phyloP scores from a whole-genome alignment of 2,888 invertebrate species.

The Scelioninae gen. 1 region DNA sequence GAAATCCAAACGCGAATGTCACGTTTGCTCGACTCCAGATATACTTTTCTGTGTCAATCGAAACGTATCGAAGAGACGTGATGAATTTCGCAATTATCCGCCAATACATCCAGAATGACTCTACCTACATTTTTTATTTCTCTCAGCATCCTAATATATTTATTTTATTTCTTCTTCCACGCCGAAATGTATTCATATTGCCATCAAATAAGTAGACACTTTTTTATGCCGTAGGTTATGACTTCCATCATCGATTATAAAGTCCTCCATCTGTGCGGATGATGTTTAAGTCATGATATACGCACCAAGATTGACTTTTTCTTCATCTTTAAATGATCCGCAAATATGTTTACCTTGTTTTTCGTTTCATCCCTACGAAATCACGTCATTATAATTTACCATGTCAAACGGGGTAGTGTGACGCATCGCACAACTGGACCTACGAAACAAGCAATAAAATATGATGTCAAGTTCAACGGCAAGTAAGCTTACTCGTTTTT shows the following conservation, averaged over 20 bases:
- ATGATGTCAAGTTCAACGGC: slow-evolving; percentile 74
- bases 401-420: slow-evolving; percentile 53
- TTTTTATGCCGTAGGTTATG: slow-evolving; percentile 50
- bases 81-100: slow-evolving; percentile 51
- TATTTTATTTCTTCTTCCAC: slow-evolving; percentile 3
- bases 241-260: slow-evolving; percentile 58
- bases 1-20: slow-evolving; percentile 46
- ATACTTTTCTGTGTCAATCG: no score
- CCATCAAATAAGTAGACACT: slow-evolving; percentile 8
- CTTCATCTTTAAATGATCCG: slow-evolving; percentile 49
- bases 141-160: neutral
- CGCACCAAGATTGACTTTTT: slow-evolving; percentile 46
- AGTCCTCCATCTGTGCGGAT: slow-evolving; percentile 40
- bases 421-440: slow-evolving; percentile 43
- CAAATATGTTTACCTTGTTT: slow-evolving; percentile 57
- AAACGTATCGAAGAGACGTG: slow-evolving; percentile 45
- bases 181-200: slow-evolving; percentile 40
- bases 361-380: slow-evolving; percentile 42
- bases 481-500: slow-evolving; percentile 75
- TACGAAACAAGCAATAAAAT: slow-evolving; percentile 73
- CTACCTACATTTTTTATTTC: no score
- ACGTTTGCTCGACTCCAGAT: no score
- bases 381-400: slow-evolving; percentile 65
- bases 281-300: slow-evolving; percentile 62
- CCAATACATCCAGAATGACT: neutral